Evolutionary conservation across 2,797 vertebrate genomes (phyloP).

Genomic region (Petrocephalus schoutedeni): DNA sequence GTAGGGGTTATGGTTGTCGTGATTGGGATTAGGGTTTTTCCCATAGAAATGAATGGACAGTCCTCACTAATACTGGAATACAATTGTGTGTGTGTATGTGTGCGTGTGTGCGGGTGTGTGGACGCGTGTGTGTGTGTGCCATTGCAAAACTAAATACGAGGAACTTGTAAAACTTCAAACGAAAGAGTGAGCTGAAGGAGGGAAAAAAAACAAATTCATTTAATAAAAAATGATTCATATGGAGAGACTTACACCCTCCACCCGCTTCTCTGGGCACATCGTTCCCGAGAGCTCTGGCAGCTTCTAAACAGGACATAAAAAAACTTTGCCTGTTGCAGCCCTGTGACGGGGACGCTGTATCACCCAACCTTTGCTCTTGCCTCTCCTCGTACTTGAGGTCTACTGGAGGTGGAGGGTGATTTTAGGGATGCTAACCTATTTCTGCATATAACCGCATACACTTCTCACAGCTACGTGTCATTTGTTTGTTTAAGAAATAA

Average conservation of each 20-base stretch:
- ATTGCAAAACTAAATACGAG: not conserved
- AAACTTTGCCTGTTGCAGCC: not conserved
- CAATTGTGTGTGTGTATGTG: not conserved
- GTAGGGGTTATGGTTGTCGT: too few species aligned
- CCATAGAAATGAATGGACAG: not conserved
- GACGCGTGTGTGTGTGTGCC: not conserved
- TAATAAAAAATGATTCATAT: not conserved
- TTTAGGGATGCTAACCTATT: conserved; percentile 21
- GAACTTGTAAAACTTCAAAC: not conserved
- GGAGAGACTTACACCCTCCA: not conserved
- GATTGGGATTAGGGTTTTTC: not conserved
- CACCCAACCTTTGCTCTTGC: not conserved
- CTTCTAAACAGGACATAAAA: not conserved
- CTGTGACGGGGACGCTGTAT: not conserved
- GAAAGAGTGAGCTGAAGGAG: not conserved
- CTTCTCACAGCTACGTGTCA: conserved; percentile 55
- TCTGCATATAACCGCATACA: conserved; percentile 36
- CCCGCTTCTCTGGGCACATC: not conserved
- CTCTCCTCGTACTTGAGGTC: not conserved
- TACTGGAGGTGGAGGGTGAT: not conserved
- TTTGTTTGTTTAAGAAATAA: conserved; percentile 37
- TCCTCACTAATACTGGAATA: not conserved
- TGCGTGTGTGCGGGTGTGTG: not conserved
- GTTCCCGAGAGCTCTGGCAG: not conserved
- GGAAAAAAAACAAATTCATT: not conserved